Base-by-base conservation (phyloP, 2,888 invertebrate genomes). In the Neoscelio sp. region DNA sequence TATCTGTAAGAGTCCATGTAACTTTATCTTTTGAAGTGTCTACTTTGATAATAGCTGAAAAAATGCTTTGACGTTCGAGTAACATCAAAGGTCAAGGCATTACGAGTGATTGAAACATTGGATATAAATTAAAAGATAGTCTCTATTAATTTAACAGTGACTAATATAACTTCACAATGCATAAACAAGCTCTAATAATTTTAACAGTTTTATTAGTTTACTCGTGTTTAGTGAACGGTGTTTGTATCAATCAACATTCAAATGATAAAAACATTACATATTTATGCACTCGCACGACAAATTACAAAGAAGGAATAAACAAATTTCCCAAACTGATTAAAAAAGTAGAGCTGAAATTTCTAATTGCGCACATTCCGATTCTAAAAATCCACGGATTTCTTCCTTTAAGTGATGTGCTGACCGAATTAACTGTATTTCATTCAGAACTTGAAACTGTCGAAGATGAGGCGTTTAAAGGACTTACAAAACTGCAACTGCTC, bases 391-490 rank as follows among this genome's bases (percentile, higher is more conserved):
- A 42, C 7, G 5, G 13, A 0, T 58, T 58, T n/a, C 12, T 38
- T 8, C n/a, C 4, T n/a, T 23, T 54, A 2, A 23, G 13, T 10
- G 28, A 28, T 1, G 3, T n/a, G 1, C 8, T 56, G 4, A 20
- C 15, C 2, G 12, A 2, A 28, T 42, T 58, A 17, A n/a, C 15
- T 42, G 10, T 58, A 2, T 2, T 1, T 5, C 20, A 42, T 42
- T 42, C 40, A 0, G 17, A 15, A 5, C 20, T 58, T 0, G n/a
- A 28, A 20, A 35, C 13, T 4, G 42, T 58, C 5, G 58, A 58
- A 35, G 58, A 42, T 10, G 26, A 58, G 10, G 58, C 58, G 3
- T 58, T 58, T 10, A 58, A 28, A 5, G 20, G 28, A 5, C 17
- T 58, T 0, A 58, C 42, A 0, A 40, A n/a, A 15, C 17, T 58